Base-by-base conservation (phyloP, 2,888 invertebrate species). In the Falcaria lacertinaria region DNA sequence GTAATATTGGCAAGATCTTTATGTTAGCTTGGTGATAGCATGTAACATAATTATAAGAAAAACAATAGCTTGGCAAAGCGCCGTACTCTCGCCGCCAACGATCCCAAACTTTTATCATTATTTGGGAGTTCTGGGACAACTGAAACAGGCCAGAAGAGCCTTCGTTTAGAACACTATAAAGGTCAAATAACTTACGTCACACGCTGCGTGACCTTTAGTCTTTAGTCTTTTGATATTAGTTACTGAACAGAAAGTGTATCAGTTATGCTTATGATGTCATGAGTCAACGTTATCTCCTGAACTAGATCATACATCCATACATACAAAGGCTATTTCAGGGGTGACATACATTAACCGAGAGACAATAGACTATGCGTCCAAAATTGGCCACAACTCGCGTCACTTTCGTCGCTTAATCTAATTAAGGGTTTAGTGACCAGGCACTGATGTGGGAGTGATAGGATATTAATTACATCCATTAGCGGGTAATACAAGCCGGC, bases 61-160 rank as follows among this genome's bases (percentile, higher is more conserved):
- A 62, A 58, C 63, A 66, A 69, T 69, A 62, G 60, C 53, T 67
- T 66, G 65, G 65, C 65, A 66, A 57, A 58, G 52, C 58, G 53
- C 45, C 57, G 52, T 53, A 57, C 57, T 53, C 52, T 54, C 53
- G 56, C 50, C 57, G 64, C 64, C 64, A 65, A 60, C 63, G 67
- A 61, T 63, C 52, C 50, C 16, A 61, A 77, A 76, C 66, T 77
- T 76, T 76, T 54, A 57, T 64, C 66, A 73, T 74, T 71, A 76
- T 57, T 44, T 52, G 54, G 45, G 52, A 53, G 49, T 52, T 57
- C 47, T 47, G 57, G 52, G 54, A 52, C 3, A 56, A 47, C 47
- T 47, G 54, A 57, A 63, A 60, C 47, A 43, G 48, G 54, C 54
- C 51, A 54, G 45, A 52, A 57, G 57, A 64, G 69, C 61, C 54